Base-by-base conservation (phyloP, 2,888 invertebrate species). In the Plusia festucae region DNA sequence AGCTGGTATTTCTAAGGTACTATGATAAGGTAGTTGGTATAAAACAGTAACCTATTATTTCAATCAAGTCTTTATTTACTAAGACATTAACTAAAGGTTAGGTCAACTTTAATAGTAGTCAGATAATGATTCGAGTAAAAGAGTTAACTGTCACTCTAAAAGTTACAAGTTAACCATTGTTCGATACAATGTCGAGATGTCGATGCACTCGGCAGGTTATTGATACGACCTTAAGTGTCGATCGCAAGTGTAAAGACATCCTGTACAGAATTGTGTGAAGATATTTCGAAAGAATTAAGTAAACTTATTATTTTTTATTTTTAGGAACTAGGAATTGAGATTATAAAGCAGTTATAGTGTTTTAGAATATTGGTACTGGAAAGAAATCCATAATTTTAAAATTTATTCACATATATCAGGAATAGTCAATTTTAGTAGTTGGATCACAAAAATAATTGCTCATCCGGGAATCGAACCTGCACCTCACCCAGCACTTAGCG, bases 171-270 rank as follows among this genome's bases (percentile, higher is more conserved):
- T 15, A 40, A n/a, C 40, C 40, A 40, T 40, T 40, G 40, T 40
- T 40, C 40, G n/a, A 40, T 40, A 40, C 40, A 40, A 40, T 40
- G 40, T 40, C 40, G 40, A n/a, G 40, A n/a, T 40, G 40, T 40
- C 40, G 40, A 40, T 40, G 40, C n/a, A n/a, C 40, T 40, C 40
- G 40, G n/a, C 34, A 1, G 15, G n/a, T 6, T 40, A n/a, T 40
- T 15, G n/a, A 40, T 40, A 30, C 30, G 40, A n/a, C 40, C 40
- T 40, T 40, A n/a, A 5, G 15, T 40, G 40, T 40, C n/a, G 40
- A 40, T 40, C 0, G n/a, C n/a, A 40, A 0, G 40, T n/a, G n/a
- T 30, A 7, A 30, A 30, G 30, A 40, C n/a, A 40, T n/a, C n/a
- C n/a, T 40, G 34, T 15, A 11, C 32, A 32, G 2, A 32, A 32